Evolutionary conservation across 2,888 invertebrate species (phyloP).

Genomic region (Theretra japonica): DNA sequence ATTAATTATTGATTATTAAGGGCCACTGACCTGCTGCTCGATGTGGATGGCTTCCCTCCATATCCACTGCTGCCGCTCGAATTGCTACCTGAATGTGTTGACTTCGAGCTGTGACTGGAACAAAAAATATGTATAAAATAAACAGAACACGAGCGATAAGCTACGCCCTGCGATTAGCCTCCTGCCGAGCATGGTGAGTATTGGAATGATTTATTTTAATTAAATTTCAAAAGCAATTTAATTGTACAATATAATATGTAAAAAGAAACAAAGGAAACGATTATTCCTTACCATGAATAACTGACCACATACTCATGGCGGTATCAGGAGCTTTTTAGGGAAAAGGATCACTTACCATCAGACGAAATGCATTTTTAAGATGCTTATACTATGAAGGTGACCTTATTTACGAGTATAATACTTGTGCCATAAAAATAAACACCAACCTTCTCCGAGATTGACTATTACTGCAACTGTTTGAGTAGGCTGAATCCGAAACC

Average conservation of each 20-base stretch:
- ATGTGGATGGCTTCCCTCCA: constrained; percentile 87
- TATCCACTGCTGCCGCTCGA: constrained; percentile 93
- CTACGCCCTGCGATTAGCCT: too few relatives aligned
- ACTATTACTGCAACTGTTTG: constrained; percentile 92
- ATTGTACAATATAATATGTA: background rate
- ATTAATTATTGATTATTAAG: too few relatives aligned
- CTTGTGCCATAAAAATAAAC: background rate
- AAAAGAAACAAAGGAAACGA: background rate
- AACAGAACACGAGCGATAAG: background rate
- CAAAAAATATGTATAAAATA: constrained; percentile 32
- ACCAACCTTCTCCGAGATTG: constrained; percentile 91
- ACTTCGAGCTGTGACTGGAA: constrained; percentile 90
- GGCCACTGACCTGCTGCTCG: constrained; percentile 82
- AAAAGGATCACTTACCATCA: too few relatives aligned
- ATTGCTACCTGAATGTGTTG: constrained; percentile 90
- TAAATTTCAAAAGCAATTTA: too few relatives aligned
- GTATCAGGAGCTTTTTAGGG: too few relatives aligned
- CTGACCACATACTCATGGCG: too few relatives aligned
- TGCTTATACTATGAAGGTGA: too few relatives aligned
- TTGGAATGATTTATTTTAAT: too few relatives aligned
- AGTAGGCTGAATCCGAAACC: constrained; percentile 92
- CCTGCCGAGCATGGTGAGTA: too few relatives aligned
- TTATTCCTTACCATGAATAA: too few relatives aligned
- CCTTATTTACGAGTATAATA: too few relatives aligned
- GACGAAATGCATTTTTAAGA: too few relatives aligned